Conservation (phyloP, 1,140 invertebrate species). For the Heterodera schachtii region DNA sequence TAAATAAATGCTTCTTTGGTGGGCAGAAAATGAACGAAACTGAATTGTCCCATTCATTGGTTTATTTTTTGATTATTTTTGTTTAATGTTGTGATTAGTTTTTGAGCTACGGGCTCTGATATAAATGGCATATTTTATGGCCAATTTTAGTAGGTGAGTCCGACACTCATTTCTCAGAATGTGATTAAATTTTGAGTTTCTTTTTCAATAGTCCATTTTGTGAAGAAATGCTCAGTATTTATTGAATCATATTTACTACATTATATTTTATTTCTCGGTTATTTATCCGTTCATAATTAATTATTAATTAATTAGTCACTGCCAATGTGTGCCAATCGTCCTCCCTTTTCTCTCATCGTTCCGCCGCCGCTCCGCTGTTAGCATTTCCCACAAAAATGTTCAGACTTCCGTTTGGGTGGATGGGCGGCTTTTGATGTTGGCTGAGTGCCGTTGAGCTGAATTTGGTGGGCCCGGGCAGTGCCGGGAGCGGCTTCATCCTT, state of each 20-base stretch:
- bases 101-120: too few species aligned
- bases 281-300: neutral
- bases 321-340: neutral
- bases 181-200: too few species aligned
- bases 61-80: too few species aligned
- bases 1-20: neutral
- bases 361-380: neutral
- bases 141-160: too few species aligned
- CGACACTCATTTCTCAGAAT: too few species aligned
- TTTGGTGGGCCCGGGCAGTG: slow-evolving; percentile 5
- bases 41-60: too few species aligned
- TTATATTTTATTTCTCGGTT: neutral
- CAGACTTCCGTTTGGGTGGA: neutral
- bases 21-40: too few species aligned
- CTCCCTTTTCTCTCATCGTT: neutral
- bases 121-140: too few species aligned
- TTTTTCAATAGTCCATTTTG: too few species aligned
- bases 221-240: too few species aligned
- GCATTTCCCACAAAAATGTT: slow-evolving; percentile 3
- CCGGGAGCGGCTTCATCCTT: neutral
- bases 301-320: neutral
- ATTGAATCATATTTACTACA: too few species aligned
- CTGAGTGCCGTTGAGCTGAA: neutral
- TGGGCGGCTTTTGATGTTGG: neutral
- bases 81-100: too few species aligned